These are phyloP conservation scores for Steatocranus sp. DNA, from an alignment of 2,797 vertebrate species.

Conservation along the genomic window DNA sequence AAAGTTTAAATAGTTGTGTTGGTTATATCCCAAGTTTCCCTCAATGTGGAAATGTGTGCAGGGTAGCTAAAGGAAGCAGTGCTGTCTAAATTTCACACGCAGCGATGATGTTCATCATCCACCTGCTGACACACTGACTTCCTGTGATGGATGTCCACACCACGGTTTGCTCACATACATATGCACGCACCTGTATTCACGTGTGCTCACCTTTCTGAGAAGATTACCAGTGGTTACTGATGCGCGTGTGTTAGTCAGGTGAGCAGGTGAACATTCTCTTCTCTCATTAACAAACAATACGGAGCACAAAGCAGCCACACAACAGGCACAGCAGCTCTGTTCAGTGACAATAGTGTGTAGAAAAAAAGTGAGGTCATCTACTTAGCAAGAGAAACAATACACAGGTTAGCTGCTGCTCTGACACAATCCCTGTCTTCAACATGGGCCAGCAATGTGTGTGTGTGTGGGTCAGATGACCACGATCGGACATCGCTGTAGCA, in stretches of 20 bases:
- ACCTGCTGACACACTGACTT: not conserved
- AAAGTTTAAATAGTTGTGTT: accelerated
- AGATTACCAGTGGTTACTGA: not conserved
- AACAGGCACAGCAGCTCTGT: conserved; percentile 54
- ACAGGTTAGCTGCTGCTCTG: not conserved
- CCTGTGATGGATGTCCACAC: not conserved
- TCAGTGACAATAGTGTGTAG: conserved; percentile 53
- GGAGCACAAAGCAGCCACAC: conserved; percentile 61
- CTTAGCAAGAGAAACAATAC: conserved; percentile 6
- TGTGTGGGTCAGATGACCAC: not conserved
- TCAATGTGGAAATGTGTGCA: not conserved
- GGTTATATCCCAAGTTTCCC: not conserved
- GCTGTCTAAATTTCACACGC: not conserved
- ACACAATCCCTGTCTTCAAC: not conserved
- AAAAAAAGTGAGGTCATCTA: conserved; percentile 29
- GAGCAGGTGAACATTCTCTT: conserved; percentile 74
- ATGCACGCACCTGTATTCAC: not conserved
- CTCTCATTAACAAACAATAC: conserved; percentile 58
- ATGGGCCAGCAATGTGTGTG: not conserved
- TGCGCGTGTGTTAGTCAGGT: conserved; percentile 54
- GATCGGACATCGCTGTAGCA: not conserved
- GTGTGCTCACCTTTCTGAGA: conserved; percentile 8
- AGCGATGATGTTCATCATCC: not conserved
- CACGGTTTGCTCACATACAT: not conserved
- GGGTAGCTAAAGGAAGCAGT: not conserved